Percentiles rank a stretch among this genome's conserved stretches.
Evolutionary conservation across 2,113 vertebrate genomes (phyloP).

Genomic region (Diphyllodes magnificus): DNA sequence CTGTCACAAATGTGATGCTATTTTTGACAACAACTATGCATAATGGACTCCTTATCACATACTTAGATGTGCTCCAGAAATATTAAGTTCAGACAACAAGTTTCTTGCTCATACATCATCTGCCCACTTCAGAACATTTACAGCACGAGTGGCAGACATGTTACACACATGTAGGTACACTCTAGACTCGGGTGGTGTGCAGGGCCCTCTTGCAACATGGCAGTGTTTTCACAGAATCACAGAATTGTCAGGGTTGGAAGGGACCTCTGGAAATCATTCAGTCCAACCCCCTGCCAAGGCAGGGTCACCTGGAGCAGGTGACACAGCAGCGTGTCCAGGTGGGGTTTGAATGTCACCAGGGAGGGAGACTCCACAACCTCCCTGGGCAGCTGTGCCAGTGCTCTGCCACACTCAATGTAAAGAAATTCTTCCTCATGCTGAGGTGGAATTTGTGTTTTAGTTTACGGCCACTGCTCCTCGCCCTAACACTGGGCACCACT

Average conservation of each 20-base stretch:
- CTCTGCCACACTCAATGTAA: not conserved
- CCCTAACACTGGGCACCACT: not conserved
- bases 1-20: not conserved
- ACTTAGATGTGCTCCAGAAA: fast-evolving
- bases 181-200: fast-evolving
- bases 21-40: not conserved
- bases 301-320: not conserved
- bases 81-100: not conserved
- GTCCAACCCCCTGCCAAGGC: not conserved
- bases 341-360: not conserved
- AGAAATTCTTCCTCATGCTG: fast-evolving
- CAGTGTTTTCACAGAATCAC: not conserved
- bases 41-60: fast-evolving
- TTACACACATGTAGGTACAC: fast-evolving
- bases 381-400: not conserved
- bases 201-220: not conserved
- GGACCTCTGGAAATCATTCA: not conserved
- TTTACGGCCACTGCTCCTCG: fast-evolving
- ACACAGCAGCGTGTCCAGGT: not conserved
- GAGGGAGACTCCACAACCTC: not conserved
- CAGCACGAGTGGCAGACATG: fast-evolving
- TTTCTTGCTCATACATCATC: fast-evolving
- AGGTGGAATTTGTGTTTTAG: not conserved
- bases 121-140: fast-evolving
- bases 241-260: not conserved